phyloP scores from a whole-genome alignment of 1,140 invertebrate species.

The Apis florea region DNA sequence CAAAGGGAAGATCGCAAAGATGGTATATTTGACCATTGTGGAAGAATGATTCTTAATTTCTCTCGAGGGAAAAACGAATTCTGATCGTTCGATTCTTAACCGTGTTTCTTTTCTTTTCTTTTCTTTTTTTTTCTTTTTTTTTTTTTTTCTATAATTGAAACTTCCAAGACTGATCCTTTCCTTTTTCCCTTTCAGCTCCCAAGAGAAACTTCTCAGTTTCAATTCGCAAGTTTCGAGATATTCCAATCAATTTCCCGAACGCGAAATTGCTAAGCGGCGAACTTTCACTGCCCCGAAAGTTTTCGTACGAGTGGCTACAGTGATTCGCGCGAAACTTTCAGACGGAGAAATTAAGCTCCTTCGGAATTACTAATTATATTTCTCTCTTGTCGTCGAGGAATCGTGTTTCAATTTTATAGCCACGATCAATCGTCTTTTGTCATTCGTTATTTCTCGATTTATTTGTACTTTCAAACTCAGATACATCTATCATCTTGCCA shows the following conservation, averaged over 20 bases:
- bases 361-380: conserved; percentile 16
- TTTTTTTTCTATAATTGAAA: conserved; percentile 17
- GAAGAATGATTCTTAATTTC: background rate
- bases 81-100: background rate
- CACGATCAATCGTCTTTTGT: background rate
- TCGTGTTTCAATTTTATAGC: background rate
- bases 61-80: background rate
- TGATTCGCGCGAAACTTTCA: background rate
- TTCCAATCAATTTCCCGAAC: conserved; percentile 47
- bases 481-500: too few species aligned
- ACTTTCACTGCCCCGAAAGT: conserved; percentile 38
- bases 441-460: too few species aligned
- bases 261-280: conserved; percentile 37
- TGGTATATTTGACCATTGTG: background rate
- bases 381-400: background rate
- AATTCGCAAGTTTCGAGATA: conserved; percentile 22
- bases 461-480: background rate
- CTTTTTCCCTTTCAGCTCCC: too few species aligned
- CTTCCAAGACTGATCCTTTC: too few species aligned
- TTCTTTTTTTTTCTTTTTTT: too few species aligned
- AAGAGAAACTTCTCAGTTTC: conserved; percentile 17
- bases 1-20: too few species aligned
- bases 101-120: background rate
- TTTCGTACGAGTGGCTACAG: background rate
- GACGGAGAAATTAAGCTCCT: conserved; percentile 21